Evolutionary conservation across 2,113 vertebrate genomes (phyloP), one percentile per base, ranked within the genome.

Genomic region (Rhadina sibilatrix): DNA sequence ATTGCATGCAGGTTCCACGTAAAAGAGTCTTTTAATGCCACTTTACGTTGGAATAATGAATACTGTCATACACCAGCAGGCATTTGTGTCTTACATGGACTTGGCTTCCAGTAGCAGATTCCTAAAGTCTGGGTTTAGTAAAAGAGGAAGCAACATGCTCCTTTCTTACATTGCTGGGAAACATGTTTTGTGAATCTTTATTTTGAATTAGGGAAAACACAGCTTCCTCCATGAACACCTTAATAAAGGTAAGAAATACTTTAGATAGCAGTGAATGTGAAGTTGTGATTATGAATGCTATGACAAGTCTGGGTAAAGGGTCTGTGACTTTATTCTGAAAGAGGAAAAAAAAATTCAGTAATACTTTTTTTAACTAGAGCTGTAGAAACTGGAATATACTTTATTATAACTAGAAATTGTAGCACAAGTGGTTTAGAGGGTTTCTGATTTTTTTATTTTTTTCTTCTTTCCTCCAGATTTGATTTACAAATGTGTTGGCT

Each of bases 391-490:
- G 18, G 30, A n/a, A 61, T 52, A 12, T 19, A 30, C 25, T 82
- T 33, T 2, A 76, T 3, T 50, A 7, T 44, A 74, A 17, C 35
- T 70, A 52, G 52, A 87, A 85, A 53, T 81, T 47, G 14, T 38
- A 68, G 11, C 25, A 49, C 12, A 38, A 22, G 11, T 63, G 30
- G 42, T 65, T 63, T 40, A 63, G n/a, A 50, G 12, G 6, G 4
- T 7, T 50, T 52, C 54, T 2, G 1, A 2, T 4, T 10, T 33
- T 44, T 49, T 40, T 35, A 15, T 15, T n/a, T 15, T 5, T 7
- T 21, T 53, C 38, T 61, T 20, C 6, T 50, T 37, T 10, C 2
- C 33, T 44, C 30, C 5, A 30, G 15, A 50, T 81, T 81, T 7
- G 3, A 2, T 63, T 79, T 68, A 42, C 24, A 35, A n/a, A 49